Percentiles rank a stretch among this genome's conserved stretches.
phyloP scores from a whole-genome alignment of 1,140 invertebrate genomes.

The Dreissena polymorpha region DNA sequence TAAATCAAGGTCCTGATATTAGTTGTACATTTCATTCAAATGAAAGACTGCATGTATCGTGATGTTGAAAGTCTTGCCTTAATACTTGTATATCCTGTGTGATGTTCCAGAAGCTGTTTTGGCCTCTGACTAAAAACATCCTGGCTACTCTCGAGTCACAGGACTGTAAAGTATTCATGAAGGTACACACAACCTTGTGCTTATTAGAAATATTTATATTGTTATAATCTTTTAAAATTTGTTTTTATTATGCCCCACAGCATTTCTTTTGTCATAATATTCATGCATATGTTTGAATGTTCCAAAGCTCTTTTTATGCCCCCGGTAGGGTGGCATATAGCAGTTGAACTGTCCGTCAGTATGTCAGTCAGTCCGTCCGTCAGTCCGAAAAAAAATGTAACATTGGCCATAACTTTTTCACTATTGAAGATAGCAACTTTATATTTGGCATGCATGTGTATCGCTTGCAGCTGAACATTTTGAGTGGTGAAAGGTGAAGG shows the following conservation, averaged over 20 bases:
- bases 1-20: too few species aligned
- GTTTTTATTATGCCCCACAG: background rate
- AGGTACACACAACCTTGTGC: slow-evolving; percentile 1
- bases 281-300: background rate
- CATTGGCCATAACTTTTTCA: background rate
- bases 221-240: background rate
- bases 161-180: slow-evolving; percentile 9
- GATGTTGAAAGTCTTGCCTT: background rate
- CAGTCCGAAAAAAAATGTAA: too few species aligned
- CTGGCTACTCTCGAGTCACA: background rate
- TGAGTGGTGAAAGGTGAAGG: too few species aligned
- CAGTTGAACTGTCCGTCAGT: too few species aligned
- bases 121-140: background rate
- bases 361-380: too few species aligned
- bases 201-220: background rate
- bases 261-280: background rate
- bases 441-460: too few species aligned
- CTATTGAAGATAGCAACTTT: background rate
- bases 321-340: too few species aligned
- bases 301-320: background rate
- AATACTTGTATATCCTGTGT: background rate
- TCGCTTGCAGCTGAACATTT: too few species aligned
- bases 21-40: background rate
- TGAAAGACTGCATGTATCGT: background rate
- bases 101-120: slow-evolving; percentile 23